These are phyloP conservation scores for Cephus cinctus DNA, from an alignment of 1,140 invertebrate species.

Conservation along the genomic window DNA sequence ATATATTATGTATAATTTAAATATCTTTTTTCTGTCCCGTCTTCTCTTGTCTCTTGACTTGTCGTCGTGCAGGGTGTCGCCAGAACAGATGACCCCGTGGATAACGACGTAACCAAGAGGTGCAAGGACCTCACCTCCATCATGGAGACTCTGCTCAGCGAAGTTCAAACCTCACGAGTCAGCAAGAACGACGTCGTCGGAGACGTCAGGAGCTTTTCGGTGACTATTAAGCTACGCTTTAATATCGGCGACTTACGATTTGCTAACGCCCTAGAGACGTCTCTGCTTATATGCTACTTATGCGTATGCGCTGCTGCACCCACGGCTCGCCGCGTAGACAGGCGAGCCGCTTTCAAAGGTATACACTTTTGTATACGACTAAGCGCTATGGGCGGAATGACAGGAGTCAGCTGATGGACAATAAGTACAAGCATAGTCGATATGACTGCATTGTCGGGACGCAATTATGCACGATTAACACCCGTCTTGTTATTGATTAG, in stretches of 20 bases:
- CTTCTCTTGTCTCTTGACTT: slow-evolving; percentile 6
- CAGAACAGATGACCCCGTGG: slow-evolving; percentile 59
- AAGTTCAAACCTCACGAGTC: slow-evolving; percentile 58
- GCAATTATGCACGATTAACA: too few relatives aligned
- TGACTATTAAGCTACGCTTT: slow-evolving; percentile 55
- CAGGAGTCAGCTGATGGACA: too few relatives aligned
- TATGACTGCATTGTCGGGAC: too few relatives aligned
- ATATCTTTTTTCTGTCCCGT: slow-evolving; percentile 12
- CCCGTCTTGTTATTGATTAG: too few relatives aligned
- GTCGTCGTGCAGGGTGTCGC: slow-evolving; percentile 51
- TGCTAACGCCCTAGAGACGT: not conserved
- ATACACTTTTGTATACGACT: too few relatives aligned
- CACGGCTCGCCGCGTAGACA: too few relatives aligned
- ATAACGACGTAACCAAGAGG: slow-evolving; percentile 62
- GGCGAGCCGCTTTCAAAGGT: too few relatives aligned
- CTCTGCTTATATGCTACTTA: not conserved
- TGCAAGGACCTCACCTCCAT: slow-evolving; percentile 73
- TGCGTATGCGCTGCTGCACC: too few relatives aligned
- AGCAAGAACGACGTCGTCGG: slow-evolving; percentile 49
- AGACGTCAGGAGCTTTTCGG: slow-evolving; percentile 57
- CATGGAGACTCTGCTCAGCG: slow-evolving; percentile 73
- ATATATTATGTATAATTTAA: slow-evolving; percentile 1
- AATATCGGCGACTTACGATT: slow-evolving; percentile 18
- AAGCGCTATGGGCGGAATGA: too few relatives aligned
- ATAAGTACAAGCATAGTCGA: too few relatives aligned